These are phyloP conservation scores for Chloroceryle aenea DNA, from an alignment of 2,113 vertebrate genomes.

Conservation along the genomic window DNA sequence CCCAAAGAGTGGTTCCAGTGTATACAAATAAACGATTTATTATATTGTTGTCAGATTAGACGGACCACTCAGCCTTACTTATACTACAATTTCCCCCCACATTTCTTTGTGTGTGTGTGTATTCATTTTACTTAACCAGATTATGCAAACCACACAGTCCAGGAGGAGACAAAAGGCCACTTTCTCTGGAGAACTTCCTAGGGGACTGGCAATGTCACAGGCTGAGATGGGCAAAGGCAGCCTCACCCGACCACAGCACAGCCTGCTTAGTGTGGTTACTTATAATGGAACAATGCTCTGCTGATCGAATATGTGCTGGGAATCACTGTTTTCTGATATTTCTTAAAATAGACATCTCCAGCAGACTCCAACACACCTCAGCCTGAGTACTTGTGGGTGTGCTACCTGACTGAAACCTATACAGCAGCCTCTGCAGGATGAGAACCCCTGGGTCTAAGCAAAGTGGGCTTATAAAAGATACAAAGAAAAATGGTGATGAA, in stretches of 20 bases:
- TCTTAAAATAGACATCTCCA: background rate
- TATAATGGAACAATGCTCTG: background rate
- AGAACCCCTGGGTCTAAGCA: background rate
- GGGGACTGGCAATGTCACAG: background rate
- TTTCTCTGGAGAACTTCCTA: constrained; percentile 42
- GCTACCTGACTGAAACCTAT: background rate
- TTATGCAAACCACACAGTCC: constrained; percentile 40
- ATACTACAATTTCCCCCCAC: background rate
- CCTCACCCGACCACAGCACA: fast-evolving
- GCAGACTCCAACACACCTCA: background rate
- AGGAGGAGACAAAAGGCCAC: constrained; percentile 26
- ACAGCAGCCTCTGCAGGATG: background rate
- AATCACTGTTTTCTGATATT: background rate
- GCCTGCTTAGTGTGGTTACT: background rate
- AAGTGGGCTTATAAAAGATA: background rate
- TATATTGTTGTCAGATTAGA: constrained; percentile 72
- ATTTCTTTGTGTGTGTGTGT: background rate
- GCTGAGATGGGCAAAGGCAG: background rate
- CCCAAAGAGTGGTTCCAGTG: constrained; percentile 60
- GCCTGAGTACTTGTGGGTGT: background rate
- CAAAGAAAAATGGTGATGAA: background rate
- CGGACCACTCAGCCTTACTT: constrained; percentile 25
- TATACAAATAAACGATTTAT: constrained; percentile 60
- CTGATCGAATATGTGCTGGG: background rate
- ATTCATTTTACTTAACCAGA: constrained; percentile 60